Base-by-base conservation (phyloP, 92 coral and sea anemone species). In the Plumapathes pennacea region DNA sequence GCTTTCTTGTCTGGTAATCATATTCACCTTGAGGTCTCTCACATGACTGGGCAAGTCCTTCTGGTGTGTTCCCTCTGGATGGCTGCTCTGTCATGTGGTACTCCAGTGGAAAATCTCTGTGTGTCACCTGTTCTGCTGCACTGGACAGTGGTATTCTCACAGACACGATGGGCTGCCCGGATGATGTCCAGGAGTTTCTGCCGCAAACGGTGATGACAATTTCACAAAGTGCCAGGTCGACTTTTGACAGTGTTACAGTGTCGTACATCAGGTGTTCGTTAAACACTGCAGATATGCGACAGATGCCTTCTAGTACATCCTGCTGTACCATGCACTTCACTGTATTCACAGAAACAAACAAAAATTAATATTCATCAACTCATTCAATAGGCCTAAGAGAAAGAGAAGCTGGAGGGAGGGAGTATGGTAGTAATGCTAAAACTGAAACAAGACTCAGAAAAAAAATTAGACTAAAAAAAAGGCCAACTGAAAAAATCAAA, bases 121-220 rank as follows among this genome's bases (percentile, higher is more conserved):
- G 68, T 5, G 66, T 54, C 27, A 53, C 63, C 44, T 72, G 71
- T 25, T 88, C 66, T 32, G 58, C 32, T 5, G 62, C 88, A 40
- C 71, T 59, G n/a, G 83, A 65, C 33, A 94, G 54, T 5, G 96
- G 95, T 43, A 94, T 56, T 8, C 69, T 32, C 24, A 83, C 51
- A 8, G 78, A 67, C 12, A 94, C 99, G 25, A 94, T 62, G 1
- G 94, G 78, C 26, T 65, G 70, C 13, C 79, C 80, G 47, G 68
- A 67, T 2, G 71, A 46, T 2, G 94, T 94, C 41, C 77, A 73
- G 1, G 83, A 82, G 57, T 88, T 94, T 30, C 86, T 76, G 0
- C 96, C 99, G 25, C 99, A 84, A 10, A 94, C 51, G 22, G 68
- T 73, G 23, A 94, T 53, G 29, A 78, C 66, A 12, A 94, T 63